Evolutionary conservation across 2,797 vertebrate genomes (phyloP), one percentile per base, ranked within the genome.

Genomic region (Enteromius unitaeniatus): DNA sequence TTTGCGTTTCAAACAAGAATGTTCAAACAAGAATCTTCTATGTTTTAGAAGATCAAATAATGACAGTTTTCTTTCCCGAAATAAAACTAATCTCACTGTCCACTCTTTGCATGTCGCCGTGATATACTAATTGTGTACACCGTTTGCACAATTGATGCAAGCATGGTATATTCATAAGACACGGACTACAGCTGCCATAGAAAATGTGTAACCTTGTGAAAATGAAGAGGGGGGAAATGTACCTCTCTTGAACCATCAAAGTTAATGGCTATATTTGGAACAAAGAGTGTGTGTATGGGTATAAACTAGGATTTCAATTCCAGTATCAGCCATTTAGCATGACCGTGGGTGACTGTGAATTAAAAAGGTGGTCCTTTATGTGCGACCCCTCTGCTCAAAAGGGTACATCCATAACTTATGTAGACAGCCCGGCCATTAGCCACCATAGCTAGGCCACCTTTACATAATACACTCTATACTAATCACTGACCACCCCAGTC

Each of bases 351-450:
- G 92, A 94, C 87, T 94, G 91, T 92, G 93, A 95, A 95, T 95
- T 95, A 94, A 95, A 95, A 93, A 92, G 92, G 90, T 90, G 86
- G 92, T 92, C 91, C 94, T 95, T 95, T 95, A 95, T 95, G 94
- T 93, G 92, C 88, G 91, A 95, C 94, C 94, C 92, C 88, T 88
- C 92, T 88, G 93, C 93, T 94, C 93, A 92, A 94, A 94, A 94
- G 93, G 93, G 92, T 93, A 93, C 93, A 93, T 90, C 93, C 92
- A 95, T 95, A 95, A 95, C 93, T 95, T 95, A 94, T 75, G 86
- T 85, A 92, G 93, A 94, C 93, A 94, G 92, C 88, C 76, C 88
- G 89, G 91, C 93, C 92, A 94, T 95, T 94, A 94, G 91, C 92
- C 31, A 34, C 89, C 88, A 88, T 88, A 86, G 91, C 88, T 84